These are phyloP conservation scores for Myiagra hebetior DNA, from an alignment of 2,113 vertebrate species.

Conservation along the genomic window DNA sequence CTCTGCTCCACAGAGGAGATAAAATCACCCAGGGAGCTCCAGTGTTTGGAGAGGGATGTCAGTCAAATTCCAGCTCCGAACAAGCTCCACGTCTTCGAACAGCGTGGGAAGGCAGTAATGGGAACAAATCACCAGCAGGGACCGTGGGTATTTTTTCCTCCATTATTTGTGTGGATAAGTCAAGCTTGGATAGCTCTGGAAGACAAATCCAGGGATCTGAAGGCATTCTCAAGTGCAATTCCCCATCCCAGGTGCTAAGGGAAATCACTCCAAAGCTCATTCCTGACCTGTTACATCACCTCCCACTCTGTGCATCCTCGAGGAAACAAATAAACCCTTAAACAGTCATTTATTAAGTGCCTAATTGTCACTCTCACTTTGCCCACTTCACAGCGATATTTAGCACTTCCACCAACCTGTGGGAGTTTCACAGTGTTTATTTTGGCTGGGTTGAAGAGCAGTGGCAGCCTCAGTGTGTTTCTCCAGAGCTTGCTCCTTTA, in stretches of 20 bases:
- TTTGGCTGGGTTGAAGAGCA: not conserved
- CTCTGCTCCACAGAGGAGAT: not conserved
- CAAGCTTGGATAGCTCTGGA: not conserved
- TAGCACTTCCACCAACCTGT: not conserved
- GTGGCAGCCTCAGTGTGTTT: not conserved
- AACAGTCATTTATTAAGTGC: not conserved
- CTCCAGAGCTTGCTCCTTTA: not conserved
- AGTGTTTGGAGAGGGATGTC: not conserved
- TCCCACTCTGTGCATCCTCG: not conserved
- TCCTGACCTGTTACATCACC: not conserved
- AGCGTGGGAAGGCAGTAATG: not conserved
- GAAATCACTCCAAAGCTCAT: not conserved
- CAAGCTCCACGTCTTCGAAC: not conserved
- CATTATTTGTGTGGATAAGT: not conserved
- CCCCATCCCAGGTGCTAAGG: not conserved
- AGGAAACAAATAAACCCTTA: not conserved
- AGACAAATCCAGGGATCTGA: not conserved
- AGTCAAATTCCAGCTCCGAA: not conserved
- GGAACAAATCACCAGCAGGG: not conserved
- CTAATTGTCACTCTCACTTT: constrained; percentile 9
- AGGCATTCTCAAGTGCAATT: not conserved
- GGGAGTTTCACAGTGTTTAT: not conserved
- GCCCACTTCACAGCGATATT: not conserved
- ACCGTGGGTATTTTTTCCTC: not conserved
- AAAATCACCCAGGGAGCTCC: not conserved